Evolutionary conservation across 2,797 vertebrate genomes (phyloP), one percentile per base, ranked within the genome.

Genomic region (Fundulus diaphanus): DNA sequence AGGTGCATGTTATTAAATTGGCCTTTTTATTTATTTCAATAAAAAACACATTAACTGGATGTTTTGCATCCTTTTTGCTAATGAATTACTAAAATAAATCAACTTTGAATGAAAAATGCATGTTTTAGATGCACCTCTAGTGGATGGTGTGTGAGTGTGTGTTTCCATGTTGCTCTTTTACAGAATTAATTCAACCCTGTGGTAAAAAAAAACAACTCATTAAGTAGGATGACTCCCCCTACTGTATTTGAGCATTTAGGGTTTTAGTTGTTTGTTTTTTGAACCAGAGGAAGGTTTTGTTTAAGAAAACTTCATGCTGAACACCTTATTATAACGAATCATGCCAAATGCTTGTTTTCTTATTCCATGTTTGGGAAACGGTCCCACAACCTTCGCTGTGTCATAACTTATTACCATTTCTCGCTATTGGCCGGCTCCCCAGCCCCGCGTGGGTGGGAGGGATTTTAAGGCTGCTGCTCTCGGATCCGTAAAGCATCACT

Each of bases 401-500:
- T 87, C 67, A 70, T 85, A 78, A 81, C 33, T 82, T 63, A 27
- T 77, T 79, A 44, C 63, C 40, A 66, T 52, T n/a, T 52, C 24
- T 70, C 31, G 15, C 20, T 67, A 6, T 44, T 79, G 78, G 63
- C 83, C 73, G 70, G 56, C 42, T 83, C 66, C 52, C 7, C 2
- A 59, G 68, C 68, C 44, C 78, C 66, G 66, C 81, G 79, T 88
- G 87, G 86, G 77, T 89, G 90, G 82, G 81, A 83, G 90, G 92
- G 88, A 79, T 85, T 73, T 61, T 31, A 77, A 77, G 90, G 85
- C 85, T 71, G 92, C 83, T 93, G 89, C 88, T 88, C 90, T 92
- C 78, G 72, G 89, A 89, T 93, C 94, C 92, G 82, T 91, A 86
- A n/a, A 94, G 90, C 89, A 94, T 95, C 93, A 88, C 93, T 95